A percentile compares a stretch with the other conserved stretches of the same genome.
phyloP scores from a whole-genome alignment of 2,888 invertebrate species.

The Rhimphoctona megacephalus region DNA sequence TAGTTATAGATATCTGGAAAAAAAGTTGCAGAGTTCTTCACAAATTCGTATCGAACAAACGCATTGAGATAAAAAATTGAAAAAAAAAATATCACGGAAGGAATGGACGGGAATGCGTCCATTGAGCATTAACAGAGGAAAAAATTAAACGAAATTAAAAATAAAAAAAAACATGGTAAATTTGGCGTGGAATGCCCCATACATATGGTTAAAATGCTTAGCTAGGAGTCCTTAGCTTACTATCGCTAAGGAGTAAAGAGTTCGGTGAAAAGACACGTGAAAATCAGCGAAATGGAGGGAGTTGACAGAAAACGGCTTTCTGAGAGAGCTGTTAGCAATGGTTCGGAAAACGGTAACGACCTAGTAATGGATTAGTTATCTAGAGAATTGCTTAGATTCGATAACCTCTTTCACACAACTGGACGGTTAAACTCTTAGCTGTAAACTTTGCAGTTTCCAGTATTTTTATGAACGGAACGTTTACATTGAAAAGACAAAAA shows the following conservation, averaged over 20 bases:
- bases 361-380: slow-evolving; percentile 30
- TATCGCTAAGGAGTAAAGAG: slow-evolving; percentile 56
- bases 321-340: slow-evolving; percentile 15
- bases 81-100: too few relatives aligned
- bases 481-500: background rate
- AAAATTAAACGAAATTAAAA: too few relatives aligned
- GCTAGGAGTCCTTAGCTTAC: too few relatives aligned
- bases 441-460: background rate
- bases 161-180: too few relatives aligned
- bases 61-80: too few relatives aligned
- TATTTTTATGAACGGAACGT: background rate
- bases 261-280: slow-evolving; percentile 51
- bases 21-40: too few relatives aligned
- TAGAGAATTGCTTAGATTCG: slow-evolving; percentile 16
- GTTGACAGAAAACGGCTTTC: background rate
- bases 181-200: too few relatives aligned
- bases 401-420: slow-evolving; percentile 22
- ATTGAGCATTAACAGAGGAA: too few relatives aligned
- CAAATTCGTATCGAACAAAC: too few relatives aligned
- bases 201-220: too few relatives aligned
- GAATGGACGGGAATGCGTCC: too few relatives aligned
- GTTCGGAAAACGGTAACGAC: slow-evolving; percentile 47
- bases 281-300: slow-evolving; percentile 16
- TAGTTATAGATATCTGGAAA: too few relatives aligned
- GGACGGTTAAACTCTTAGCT: background rate